Percentiles rank a stretch among this genome's conserved stretches.
Evolutionary conservation across 64 coral and sea anemone species (phyloP).

Genomic region (Stichodactyla mertensii): DNA sequence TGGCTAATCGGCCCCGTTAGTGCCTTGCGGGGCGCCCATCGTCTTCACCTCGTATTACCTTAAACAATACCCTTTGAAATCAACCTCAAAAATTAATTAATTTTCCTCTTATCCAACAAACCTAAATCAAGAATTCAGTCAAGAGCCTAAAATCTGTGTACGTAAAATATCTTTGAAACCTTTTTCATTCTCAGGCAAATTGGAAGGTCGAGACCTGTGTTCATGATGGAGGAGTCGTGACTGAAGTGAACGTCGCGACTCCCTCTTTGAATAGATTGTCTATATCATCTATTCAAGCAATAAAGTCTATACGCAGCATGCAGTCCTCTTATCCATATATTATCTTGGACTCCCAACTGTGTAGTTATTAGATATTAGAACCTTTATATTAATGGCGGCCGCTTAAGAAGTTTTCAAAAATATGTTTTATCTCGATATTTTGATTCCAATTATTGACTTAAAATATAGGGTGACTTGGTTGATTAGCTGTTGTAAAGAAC

Average conservation of each 20-base stretch:
- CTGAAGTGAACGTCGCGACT: not conserved
- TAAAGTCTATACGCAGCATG: constrained; percentile 2
- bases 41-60: not conserved
- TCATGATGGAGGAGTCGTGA: not conserved
- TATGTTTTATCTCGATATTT: constrained; percentile 1
- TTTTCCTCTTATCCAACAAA: not conserved
- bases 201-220: not conserved
- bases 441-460: not conserved
- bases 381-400: not conserved
- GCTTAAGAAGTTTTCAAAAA: not conserved
- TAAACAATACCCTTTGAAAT: constrained; percentile 4
- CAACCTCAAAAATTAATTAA: not conserved
- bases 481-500: not conserved
- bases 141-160: too few relatives aligned
- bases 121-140: not conserved
- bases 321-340: not conserved
- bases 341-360: constrained; percentile 2
- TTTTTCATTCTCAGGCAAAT: not conserved
- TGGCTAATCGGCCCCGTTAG: constrained; percentile 7
- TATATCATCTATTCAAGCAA: not conserved
- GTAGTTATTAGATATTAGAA: constrained; percentile 3
- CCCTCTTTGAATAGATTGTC: not conserved
- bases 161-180: too few relatives aligned
- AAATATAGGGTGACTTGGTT: not conserved
- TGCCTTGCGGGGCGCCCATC: not conserved